These are phyloP conservation scores for Aix galericulata DNA, from an alignment of 2,113 vertebrate genomes.

Conservation along the genomic window DNA sequence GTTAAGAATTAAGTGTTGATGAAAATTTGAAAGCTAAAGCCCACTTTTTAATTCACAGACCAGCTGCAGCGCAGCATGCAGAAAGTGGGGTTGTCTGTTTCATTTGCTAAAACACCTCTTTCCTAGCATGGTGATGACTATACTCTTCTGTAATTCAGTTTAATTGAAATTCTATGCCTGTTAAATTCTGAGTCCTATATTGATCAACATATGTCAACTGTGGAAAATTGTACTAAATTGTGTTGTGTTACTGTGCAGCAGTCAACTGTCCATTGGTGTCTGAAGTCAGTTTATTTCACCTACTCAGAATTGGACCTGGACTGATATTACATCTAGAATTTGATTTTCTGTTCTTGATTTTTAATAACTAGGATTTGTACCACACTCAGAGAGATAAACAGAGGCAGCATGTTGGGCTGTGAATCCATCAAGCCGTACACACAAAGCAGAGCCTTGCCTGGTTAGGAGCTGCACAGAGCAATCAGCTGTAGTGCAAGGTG, in stretches of 20 bases:
- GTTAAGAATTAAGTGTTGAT: constrained; percentile 39
- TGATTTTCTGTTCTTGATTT: constrained; percentile 68
- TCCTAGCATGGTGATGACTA: constrained; percentile 32
- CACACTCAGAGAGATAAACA: constrained; percentile 34
- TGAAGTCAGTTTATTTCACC: constrained; percentile 69
- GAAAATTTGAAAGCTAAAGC: constrained; percentile 28
- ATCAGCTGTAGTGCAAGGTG: background rate
- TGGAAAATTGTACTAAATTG: constrained; percentile 77
- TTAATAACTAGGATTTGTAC: constrained; percentile 61
- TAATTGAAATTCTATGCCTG: constrained; percentile 78
- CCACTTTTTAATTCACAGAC: constrained; percentile 33
- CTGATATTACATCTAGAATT: constrained; percentile 60
- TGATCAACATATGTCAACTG: constrained; percentile 77
- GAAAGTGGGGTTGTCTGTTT: constrained; percentile 15
- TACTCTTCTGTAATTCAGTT: constrained; percentile 71
- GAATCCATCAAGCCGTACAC: background rate
- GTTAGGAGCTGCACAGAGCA: background rate
- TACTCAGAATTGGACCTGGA: constrained; percentile 40
- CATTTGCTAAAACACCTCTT: constrained; percentile 62
- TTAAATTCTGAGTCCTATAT: constrained; percentile 74
- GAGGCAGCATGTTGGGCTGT: background rate
- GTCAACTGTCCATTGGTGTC: constrained; percentile 65
- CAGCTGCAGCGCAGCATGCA: constrained; percentile 30
- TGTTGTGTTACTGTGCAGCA: constrained; percentile 68
- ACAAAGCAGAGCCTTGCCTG: background rate